Percentiles rank a stretch among this genome's conserved stretches.
phyloP scores from a whole-genome alignment of 2,113 vertebrate genomes.

The Pseudopipra pipra region DNA sequence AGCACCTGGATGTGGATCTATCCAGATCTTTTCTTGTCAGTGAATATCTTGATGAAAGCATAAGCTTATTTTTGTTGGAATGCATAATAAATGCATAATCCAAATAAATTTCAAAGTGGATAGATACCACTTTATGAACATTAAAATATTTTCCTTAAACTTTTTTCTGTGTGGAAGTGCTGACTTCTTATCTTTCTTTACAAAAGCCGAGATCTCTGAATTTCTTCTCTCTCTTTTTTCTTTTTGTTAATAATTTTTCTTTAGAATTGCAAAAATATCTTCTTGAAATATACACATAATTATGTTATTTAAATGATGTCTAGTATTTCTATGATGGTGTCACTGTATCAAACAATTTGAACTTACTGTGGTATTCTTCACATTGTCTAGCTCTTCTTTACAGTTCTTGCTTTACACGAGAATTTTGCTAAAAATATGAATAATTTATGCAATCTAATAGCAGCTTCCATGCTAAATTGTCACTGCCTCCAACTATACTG shows the following conservation, averaged over 20 bases:
- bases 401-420: neutral
- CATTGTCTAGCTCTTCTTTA: neutral
- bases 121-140: neutral
- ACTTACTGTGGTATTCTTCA: neutral
- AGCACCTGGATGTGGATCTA: neutral
- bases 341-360: neutral
- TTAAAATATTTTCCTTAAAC: neutral
- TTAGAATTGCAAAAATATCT: neutral
- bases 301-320: neutral
- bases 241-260: neutral
- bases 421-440: neutral
- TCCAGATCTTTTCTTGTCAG: neutral
- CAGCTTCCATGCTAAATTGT: neutral
- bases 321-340: neutral
- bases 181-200: neutral
- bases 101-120: neutral
- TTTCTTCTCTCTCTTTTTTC: neutral
- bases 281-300: neutral
- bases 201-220: neutral
- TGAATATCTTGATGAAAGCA: neutral
- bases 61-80: fast-evolving
- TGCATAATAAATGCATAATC: neutral
- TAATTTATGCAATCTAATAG: conserved; percentile 18
- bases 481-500: neutral
- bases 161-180: neutral